Evolutionary conservation across 2,888 invertebrate genomes (phyloP).

Genomic region (Chloroclystis v-ata): DNA sequence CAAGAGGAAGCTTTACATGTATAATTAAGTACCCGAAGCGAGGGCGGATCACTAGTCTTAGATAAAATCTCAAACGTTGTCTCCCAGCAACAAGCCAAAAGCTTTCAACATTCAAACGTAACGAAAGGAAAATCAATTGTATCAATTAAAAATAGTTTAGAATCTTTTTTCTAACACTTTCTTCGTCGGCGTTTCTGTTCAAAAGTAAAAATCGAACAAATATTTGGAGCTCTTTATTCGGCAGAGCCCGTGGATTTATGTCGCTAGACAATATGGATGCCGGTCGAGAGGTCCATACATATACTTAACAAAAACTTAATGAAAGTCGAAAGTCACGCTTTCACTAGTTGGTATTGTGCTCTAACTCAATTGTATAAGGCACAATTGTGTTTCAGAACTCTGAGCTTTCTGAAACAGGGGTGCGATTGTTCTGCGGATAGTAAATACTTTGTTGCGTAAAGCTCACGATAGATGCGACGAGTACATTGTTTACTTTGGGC

Average conservation of each 20-base stretch:
- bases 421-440: slow-evolving; percentile 23
- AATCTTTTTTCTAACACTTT: slow-evolving; percentile 36
- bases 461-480: not conserved
- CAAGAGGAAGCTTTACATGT: too few species aligned
- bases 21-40: too few species aligned
- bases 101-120: slow-evolving; percentile 7
- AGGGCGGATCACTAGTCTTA: too few species aligned
- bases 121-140: slow-evolving; percentile 21
- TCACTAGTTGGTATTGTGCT: slow-evolving; percentile 71
- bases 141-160: slow-evolving; percentile 24
- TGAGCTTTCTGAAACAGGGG: slow-evolving; percentile 46
- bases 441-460: not conserved
- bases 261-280: slow-evolving; percentile 72
- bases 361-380: slow-evolving; percentile 63
- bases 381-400: slow-evolving; percentile 44
- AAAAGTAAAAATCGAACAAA: slow-evolving; percentile 54
- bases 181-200: slow-evolving; percentile 36
- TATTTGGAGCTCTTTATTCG: slow-evolving; percentile 48
- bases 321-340: slow-evolving; percentile 77
- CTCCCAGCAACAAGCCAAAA: not conserved
- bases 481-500: too few species aligned
- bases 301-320: slow-evolving; percentile 73
- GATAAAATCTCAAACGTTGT: too few species aligned
- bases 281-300: slow-evolving; percentile 59
- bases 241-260: slow-evolving; percentile 55